Percentiles rank a stretch among this genome's conserved stretches.
These are phyloP conservation scores for Tolmerus cingulatus DNA, from an alignment of 2,888 invertebrate species.

Conservation along the genomic window DNA sequence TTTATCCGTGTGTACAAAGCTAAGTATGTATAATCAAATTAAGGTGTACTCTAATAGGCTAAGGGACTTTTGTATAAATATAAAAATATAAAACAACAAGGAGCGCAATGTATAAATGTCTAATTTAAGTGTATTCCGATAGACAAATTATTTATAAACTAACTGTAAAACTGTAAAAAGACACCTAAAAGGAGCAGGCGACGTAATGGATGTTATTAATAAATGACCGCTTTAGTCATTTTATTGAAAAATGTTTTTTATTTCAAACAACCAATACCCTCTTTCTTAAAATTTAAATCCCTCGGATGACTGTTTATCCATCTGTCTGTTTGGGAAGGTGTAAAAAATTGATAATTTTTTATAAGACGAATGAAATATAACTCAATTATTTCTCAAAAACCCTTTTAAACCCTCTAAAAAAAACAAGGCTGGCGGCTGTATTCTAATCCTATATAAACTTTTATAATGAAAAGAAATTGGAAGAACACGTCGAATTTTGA, in stretches of 20 bases:
- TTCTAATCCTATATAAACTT: no score
- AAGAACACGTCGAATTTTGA: no score
- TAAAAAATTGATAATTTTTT: no score
- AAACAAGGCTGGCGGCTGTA: no score
- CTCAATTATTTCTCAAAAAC: no score
- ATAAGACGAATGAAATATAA: no score
- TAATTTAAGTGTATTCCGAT: slow-evolving; percentile 21
- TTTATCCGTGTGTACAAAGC: slow-evolving; percentile 42
- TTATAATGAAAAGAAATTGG: no score
- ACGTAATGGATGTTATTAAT: slow-evolving; percentile 27
- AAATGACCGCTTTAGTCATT: slow-evolving; percentile 41
- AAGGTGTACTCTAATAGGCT: slow-evolving; percentile 28
- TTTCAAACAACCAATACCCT: not conserved
- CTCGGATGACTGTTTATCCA: not conserved
- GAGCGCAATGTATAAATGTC: slow-evolving; percentile 36
- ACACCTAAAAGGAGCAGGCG: not conserved
- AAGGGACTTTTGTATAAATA: slow-evolving; percentile 26
- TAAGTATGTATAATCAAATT: slow-evolving; percentile 29
- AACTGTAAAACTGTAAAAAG: slow-evolving; percentile 26
- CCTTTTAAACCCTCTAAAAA: no score
- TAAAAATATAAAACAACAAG: not conserved
- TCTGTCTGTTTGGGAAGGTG: no score
- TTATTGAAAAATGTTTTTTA: slow-evolving; percentile 26
- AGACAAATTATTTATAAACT: slow-evolving; percentile 42
- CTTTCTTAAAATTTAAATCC: not conserved